Evolutionary conservation across 2,113 vertebrate genomes (phyloP), one percentile per base, ranked within the genome.

Genomic region (Hirundichthys speculiger): DNA sequence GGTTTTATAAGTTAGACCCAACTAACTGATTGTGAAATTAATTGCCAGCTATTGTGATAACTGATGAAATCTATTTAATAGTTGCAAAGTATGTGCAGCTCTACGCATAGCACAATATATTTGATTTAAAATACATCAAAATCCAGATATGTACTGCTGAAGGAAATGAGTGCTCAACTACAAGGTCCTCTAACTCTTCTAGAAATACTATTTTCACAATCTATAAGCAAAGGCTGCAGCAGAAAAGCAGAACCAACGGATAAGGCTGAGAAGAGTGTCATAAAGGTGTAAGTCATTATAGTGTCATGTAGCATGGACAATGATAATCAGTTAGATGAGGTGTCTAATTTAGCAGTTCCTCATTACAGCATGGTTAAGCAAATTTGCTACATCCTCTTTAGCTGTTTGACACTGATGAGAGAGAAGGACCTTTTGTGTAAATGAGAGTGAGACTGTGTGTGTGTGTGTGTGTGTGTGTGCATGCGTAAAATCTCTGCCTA

Each of bases 341-440:
- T 45, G 52, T 72, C 70, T 81, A 74, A 88, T 69, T 76, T 42
- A 65, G 60, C 21, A 54, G 57, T 50, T 77, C 53, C 56, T 84
- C 65, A 73, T 74, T 78, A 76, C 54, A 74, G 68, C 62, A 50
- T 34, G 47, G 61, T 82, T 69, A 85, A 69, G 69, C 72, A 77
- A 68, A 87, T 86, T 64, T 79, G n/a, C 62, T 71, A 68, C 42
- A 3, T 86, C 27, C 7, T 19, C 69, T 71, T 62, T 53, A 61
- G 64, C 56, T 56, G 64, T 80, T 73, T 80, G 75, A 88, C 73
- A 76, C 42, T 86, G 76, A 87, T 85, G 75, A 64, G 63, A 68
- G 58, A 16, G 51, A 62, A 74, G 41, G 56, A 43, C 15, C 45
- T 57, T 27, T 30, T 38, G 69, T 8, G 7, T 43, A 8, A n/a